Evolutionary conservation across 2,888 invertebrate genomes (phyloP).

Genomic region (Pseudococcus longispinus): DNA sequence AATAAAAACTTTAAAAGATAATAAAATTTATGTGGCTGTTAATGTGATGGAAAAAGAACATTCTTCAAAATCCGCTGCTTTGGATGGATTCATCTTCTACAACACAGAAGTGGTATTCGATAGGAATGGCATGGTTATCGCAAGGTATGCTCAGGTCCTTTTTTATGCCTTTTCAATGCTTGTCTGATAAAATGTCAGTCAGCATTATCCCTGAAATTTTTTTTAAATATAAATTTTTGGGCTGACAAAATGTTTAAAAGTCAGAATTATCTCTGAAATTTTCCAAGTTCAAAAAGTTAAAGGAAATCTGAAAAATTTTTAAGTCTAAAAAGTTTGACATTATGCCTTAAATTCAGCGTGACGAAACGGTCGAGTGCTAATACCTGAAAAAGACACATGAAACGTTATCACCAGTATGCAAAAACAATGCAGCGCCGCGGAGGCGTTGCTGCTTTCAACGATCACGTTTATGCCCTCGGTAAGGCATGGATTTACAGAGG

Average conservation of each 20-base stretch:
- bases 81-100: conserved; percentile 65
- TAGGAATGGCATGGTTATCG: conserved; percentile 73
- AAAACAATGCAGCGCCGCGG: conserved; percentile 76
- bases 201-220: no score
- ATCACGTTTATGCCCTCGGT: conserved; percentile 81
- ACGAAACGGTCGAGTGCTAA: conserved; percentile 86
- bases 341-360: no score
- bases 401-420: conserved; percentile 76
- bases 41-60: conserved; percentile 66
- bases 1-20: no score
- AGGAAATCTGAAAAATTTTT: no score
- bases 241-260: no score
- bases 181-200: no score
- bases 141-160: conserved; percentile 65
- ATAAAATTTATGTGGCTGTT: conserved; percentile 72
- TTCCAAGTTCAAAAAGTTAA: no score
- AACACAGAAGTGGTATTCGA: conserved; percentile 83
- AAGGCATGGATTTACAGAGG: no score
- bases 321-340: no score
- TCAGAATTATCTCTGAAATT: no score
- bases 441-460: conserved; percentile 74
- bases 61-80: conserved; percentile 63
- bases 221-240: no score
- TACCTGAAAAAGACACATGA: conserved; percentile 77
- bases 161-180: no score